A percentile compares a stretch with the other conserved stretches of the same genome.
Conservation (phyloP, 2,888 invertebrate genomes). For the Unio pictorum region DNA sequence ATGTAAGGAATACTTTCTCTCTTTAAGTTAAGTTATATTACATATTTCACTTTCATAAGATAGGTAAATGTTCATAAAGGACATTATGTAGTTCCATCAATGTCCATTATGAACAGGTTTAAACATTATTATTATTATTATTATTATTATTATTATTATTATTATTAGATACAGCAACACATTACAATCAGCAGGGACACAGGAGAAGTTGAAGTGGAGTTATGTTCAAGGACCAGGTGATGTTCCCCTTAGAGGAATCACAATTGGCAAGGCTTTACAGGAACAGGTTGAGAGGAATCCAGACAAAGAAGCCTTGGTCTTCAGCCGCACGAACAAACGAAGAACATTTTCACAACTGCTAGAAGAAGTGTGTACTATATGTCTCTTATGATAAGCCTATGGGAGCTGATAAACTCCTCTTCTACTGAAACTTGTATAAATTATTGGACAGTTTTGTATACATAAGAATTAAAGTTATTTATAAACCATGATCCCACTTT, state of each 20-base stretch:
- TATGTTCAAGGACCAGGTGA: constrained; percentile 59
- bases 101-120: neutral
- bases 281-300: constrained; percentile 53
- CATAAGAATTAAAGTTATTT: too few relatives aligned
- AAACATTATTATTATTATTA: constrained; percentile 2
- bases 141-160: neutral
- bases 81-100: too few relatives aligned
- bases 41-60: too few relatives aligned
- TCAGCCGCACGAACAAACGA: constrained; percentile 46
- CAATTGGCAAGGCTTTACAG: constrained; percentile 65
- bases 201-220: constrained; percentile 41
- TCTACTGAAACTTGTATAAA: neutral
- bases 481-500: too few relatives aligned
- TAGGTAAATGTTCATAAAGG: too few relatives aligned
- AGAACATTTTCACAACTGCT: constrained; percentile 62
- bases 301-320: constrained; percentile 64
- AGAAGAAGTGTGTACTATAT: constrained; percentile 47
- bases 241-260: constrained; percentile 58
- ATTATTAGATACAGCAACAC: neutral
- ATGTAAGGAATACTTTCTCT: too few relatives aligned
- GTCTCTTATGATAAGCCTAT: neutral
- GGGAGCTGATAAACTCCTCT: neutral
- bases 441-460: too few relatives aligned
- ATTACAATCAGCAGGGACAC: too few relatives aligned
- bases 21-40: too few relatives aligned